Conservation (phyloP, 2,797 vertebrate species). For the Acanthopagrus latus region DNA sequence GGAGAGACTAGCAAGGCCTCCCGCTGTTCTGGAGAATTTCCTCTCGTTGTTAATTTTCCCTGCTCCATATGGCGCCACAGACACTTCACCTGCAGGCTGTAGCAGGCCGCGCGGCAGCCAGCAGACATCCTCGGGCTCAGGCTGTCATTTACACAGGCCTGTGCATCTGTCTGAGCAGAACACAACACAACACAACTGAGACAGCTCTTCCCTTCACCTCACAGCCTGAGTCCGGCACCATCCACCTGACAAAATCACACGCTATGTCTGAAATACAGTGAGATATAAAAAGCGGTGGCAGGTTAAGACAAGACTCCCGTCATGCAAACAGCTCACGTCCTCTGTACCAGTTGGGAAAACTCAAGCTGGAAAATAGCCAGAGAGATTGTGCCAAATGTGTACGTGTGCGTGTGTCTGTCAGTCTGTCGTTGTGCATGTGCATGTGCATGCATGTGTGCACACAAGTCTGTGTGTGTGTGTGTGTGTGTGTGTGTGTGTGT, state of each 20-base stretch:
- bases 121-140: conserved; percentile 97
- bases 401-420: conserved; percentile 31
- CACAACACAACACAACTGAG: conserved; percentile 63
- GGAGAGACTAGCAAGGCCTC: conserved; percentile 90
- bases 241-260: conserved; percentile 59
- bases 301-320: conserved; percentile 26
- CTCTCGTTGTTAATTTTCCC: conserved; percentile 99
- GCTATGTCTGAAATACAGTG: conserved; percentile 37
- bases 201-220: conserved; percentile 74
- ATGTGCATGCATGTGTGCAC: conserved; percentile 17
- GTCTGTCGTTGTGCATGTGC: conserved; percentile 41
- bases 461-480: conserved; percentile 21
- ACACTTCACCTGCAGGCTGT: conserved; percentile 99
- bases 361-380: conserved; percentile 66
- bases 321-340: conserved; percentile 14
- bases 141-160: conserved; percentile 97
- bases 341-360: conserved; percentile 42
- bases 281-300: conserved; percentile 32
- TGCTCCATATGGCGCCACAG: conserved; percentile 99
- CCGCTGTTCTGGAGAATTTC: conserved; percentile 98
- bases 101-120: conserved; percentile 96
- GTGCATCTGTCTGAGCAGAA: conserved; percentile 93
- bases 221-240: conserved; percentile 66
- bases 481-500: conserved; percentile 27
- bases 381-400: conserved; percentile 45